Conservation (phyloP, 2,797 vertebrate species). For the Rhinophrynus dorsalis region DNA sequence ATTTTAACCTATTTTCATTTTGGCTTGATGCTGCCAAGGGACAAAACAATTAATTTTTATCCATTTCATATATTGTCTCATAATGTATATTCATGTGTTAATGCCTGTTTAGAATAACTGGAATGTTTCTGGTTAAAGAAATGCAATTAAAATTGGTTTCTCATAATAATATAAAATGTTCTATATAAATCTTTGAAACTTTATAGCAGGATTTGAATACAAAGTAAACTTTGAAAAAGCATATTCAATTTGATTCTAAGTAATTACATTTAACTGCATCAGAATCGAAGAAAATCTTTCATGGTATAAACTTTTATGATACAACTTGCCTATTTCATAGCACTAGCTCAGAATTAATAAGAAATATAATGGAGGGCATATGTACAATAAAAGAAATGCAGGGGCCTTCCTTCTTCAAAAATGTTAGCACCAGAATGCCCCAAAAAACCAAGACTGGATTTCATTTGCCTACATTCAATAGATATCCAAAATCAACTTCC, state of each 20-base stretch:
- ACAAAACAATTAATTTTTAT: constrained; percentile 3
- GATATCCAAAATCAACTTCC: no score
- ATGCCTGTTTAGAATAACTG: constrained; percentile 14
- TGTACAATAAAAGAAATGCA: constrained; percentile 33
- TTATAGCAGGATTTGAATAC: constrained; percentile 35
- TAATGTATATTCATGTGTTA: constrained; percentile 25
- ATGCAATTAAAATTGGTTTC: constrained; percentile 32
- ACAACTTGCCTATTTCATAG: constrained; percentile 13
- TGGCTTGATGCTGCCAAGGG: background rate
- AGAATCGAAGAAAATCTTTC: constrained; percentile 40
- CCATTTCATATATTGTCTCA: no score
- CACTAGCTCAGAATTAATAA: constrained; percentile 33
- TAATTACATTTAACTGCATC: constrained; percentile 32
- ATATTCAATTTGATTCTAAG: constrained; percentile 33
- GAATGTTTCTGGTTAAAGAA: constrained; percentile 26
- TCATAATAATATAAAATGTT: constrained; percentile 23
- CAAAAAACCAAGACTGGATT: no score
- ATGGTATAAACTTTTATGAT: constrained; percentile 36
- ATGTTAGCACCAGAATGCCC: background rate
- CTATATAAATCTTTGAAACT: constrained; percentile 43
- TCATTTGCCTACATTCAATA: no score
- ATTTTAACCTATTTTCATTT: no score
- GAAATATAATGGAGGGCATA: constrained; percentile 36
- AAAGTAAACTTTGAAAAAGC: constrained; percentile 25
- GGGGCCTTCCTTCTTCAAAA: background rate